A percentile compares a stretch with the other conserved stretches of the same genome.
These are phyloP conservation scores for Sphinx pinastri DNA, from an alignment of 2,888 invertebrate species.

Conservation along the genomic window DNA sequence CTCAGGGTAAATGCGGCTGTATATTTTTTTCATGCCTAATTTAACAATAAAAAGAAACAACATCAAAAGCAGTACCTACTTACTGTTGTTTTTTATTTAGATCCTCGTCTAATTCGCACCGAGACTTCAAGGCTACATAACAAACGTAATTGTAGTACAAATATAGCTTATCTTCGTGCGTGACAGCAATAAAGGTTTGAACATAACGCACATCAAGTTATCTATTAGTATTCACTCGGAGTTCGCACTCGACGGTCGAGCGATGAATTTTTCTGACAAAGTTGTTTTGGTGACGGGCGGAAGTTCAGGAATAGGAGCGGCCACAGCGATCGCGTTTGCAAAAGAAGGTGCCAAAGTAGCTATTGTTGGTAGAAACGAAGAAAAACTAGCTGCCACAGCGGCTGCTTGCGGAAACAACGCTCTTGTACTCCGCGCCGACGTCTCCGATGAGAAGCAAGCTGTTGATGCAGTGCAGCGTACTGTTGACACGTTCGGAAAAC, in stretches of 20 bases:
- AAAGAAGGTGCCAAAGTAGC: constrained; percentile 40
- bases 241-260: not conserved
- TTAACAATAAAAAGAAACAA: no score
- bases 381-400: constrained; percentile 37
- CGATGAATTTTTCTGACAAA: constrained; percentile 25
- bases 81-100: no score
- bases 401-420: constrained; percentile 30
- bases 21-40: no score
- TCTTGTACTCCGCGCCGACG: constrained; percentile 7
- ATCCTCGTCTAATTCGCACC: no score
- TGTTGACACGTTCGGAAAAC: constrained; percentile 42
- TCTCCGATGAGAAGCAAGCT: constrained; percentile 34
- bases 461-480: constrained; percentile 41
- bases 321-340: constrained; percentile 33
- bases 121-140: no score
- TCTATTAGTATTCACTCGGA: not conserved
- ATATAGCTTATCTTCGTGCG: no score
- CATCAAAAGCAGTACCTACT: no score
- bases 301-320: constrained; percentile 43
- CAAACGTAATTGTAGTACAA: no score
- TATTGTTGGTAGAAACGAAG: constrained; percentile 40
- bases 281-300: constrained; percentile 42
- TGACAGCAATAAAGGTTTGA: not conserved
- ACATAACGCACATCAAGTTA: not conserved
- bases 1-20: no score